Evolutionary conservation across 1,140 invertebrate species (phyloP), one percentile per base, ranked within the genome.

Genomic region (Drosophila orena): DNA sequence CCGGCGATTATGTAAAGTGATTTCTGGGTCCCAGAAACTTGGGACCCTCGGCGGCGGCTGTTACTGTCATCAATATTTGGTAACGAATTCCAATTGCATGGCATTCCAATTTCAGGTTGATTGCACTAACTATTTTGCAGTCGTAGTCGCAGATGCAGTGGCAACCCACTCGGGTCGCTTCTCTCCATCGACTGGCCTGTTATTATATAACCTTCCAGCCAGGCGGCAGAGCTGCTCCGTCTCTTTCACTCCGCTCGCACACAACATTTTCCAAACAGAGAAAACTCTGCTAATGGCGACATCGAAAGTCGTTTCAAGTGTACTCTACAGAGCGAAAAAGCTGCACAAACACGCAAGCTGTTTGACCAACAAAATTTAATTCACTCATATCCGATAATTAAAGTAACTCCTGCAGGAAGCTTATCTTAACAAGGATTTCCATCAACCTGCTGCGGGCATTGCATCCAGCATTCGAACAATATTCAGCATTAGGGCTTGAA

Each of bases 211-310:
- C 52, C 69, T 79, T 62, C 62, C 60, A 81, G 81, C 53, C 78
- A 42, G 52, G 60, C 57, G 56, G 60, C 66, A 27, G 46, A 47
- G 44, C 52, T 55, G 40, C 73, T 58, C 57, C 47, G 4, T 77
- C 76, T 61, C 79, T 77, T 77, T 66, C 75, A 43, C 61, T 64
- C 64, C 61, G 69, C 53, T 81, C 61, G 54, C 73, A 80, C 78
- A 80, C 78, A 79, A 56, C 71, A 75, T 65, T 83, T 81, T 65
- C 46, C 70, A 64, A 84, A 47, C 53, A 35, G 52, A 71, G 64
- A 83, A 78, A 84, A 81, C 61, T 85, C 81, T 86, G 81, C 81
- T 86, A 85, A 81, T 85, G 81, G 79, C 79, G 79, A 79, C 78
- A 88, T 66, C 75, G 78, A 81, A 86, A 86, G 81, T 64, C 59